Percentiles rank a stretch among this genome's conserved stretches.
phyloP scores from a whole-genome alignment of 2,797 vertebrate species.

The Fistularia tabacaria region DNA sequence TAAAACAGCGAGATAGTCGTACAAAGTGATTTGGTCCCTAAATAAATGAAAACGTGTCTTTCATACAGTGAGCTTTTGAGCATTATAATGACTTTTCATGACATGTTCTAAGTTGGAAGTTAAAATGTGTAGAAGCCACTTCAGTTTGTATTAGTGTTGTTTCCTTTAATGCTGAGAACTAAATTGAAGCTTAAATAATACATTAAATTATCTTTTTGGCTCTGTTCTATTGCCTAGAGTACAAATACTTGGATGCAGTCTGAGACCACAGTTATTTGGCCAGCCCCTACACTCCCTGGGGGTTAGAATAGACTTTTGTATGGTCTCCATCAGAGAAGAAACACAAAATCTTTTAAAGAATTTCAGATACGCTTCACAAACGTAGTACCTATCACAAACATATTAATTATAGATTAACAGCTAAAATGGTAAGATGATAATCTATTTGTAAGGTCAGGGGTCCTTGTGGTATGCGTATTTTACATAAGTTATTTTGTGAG shows the following conservation, averaged over 20 bases:
- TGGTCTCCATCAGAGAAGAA: slow-evolving; percentile 18
- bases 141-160: slow-evolving; percentile 27
- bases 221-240: slow-evolving; percentile 42
- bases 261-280: slow-evolving; percentile 47
- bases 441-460: no score
- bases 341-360: slow-evolving; percentile 19
- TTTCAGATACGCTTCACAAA: slow-evolving; percentile 20
- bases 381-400: not conserved
- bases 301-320: slow-evolving; percentile 36
- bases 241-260: slow-evolving; percentile 47
- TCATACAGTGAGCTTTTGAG: no score
- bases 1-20: no score
- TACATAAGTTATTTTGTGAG: not conserved
- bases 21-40: not conserved
- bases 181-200: slow-evolving; percentile 29
- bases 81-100: not conserved
- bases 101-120: slow-evolving; percentile 47
- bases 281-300: slow-evolving; percentile 23
- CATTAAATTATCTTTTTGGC: slow-evolving; percentile 42
- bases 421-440: no score
- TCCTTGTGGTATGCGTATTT: not conserved
- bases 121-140: slow-evolving; percentile 35
- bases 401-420: no score
- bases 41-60: not conserved
- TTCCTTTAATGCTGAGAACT: slow-evolving; percentile 34